phyloP scores from a whole-genome alignment of 64 coral and sea anemone genomes.

The Pocillopora damicornis region DNA sequence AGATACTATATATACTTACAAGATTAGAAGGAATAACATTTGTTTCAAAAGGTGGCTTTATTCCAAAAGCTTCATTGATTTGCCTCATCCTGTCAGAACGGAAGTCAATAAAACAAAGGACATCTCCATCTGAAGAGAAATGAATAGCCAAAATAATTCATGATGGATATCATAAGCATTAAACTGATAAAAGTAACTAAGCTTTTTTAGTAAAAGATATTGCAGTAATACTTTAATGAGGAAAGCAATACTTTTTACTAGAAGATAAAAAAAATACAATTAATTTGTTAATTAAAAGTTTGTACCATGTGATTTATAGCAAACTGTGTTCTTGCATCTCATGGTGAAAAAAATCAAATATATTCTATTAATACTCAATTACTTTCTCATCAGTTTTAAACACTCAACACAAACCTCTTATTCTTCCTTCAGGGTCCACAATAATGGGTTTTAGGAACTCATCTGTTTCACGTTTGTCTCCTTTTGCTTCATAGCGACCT shows the following conservation, averaged over 20 bases:
- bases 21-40: constrained; percentile 81
- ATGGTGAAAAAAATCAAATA: too few relatives aligned
- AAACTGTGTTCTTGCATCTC: too few relatives aligned
- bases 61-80: constrained; percentile 92
- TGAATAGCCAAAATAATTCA: neutral
- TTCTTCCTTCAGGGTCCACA: constrained; percentile 85
- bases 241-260: neutral
- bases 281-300: too few relatives aligned
- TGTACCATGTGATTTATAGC: too few relatives aligned
- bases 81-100: constrained; percentile 94
- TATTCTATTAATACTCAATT: too few relatives aligned
- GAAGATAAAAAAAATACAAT: too few relatives aligned
- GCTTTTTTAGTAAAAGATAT: neutral
- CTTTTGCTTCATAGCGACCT: constrained; percentile 79
- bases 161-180: too few relatives aligned
- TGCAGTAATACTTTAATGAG: neutral
- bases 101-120: constrained; percentile 90
- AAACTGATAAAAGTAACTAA: neutral
- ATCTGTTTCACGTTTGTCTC: constrained; percentile 93
- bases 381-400: too few relatives aligned
- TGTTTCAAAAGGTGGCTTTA: constrained; percentile 98
- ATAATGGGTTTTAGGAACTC: constrained; percentile 99
- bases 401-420: constrained; percentile 56
- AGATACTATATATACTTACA: constrained; percentile 42
- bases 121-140: constrained; percentile 82